These are phyloP conservation scores for Acipenser oxyrinchus DNA, from an alignment of 2,797 vertebrate species.

Conservation along the genomic window DNA sequence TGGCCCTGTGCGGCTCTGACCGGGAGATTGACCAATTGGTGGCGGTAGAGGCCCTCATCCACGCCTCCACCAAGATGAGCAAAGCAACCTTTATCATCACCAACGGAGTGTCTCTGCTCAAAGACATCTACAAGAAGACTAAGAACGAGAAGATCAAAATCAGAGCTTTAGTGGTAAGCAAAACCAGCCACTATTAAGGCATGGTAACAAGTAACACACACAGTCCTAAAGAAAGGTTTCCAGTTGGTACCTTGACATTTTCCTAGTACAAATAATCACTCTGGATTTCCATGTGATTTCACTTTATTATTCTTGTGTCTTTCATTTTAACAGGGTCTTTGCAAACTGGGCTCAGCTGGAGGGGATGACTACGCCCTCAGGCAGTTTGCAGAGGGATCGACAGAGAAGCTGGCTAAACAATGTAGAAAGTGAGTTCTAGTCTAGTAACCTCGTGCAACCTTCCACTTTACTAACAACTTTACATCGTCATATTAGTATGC, in stretches of 20 bases:
- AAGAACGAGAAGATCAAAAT: slow-evolving; percentile 96
- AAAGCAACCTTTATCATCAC: slow-evolving; percentile 90
- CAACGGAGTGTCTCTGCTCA: slow-evolving; percentile 82
- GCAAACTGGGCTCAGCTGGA: slow-evolving; percentile 93
- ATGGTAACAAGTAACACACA: too few relatives aligned
- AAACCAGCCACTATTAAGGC: not conserved
- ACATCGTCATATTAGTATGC: too few relatives aligned
- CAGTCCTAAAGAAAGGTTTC: not conserved
- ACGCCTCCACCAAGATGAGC: slow-evolving; percentile 88
- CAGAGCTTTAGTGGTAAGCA: slow-evolving; percentile 82
- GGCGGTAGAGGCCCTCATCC: slow-evolving; percentile 90
- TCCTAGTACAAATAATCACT: too few relatives aligned
- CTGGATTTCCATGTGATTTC: too few relatives aligned
- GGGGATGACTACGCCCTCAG: slow-evolving; percentile 88
- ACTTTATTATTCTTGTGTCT: not conserved
- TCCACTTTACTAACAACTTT: too few relatives aligned
- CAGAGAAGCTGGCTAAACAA: slow-evolving; percentile 92
- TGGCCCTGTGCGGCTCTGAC: slow-evolving; percentile 86
- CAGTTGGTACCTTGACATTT: not conserved
- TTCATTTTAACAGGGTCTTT: slow-evolving; percentile 72
- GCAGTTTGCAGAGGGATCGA: slow-evolving; percentile 96
- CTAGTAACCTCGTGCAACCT: too few relatives aligned
- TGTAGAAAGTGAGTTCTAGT: slow-evolving; percentile 81
- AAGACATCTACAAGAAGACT: slow-evolving; percentile 96
- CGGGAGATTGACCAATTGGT: slow-evolving; percentile 93